These are phyloP conservation scores for Hyposoter dolosus DNA, from an alignment of 2,888 invertebrate species.

Conservation along the genomic window DNA sequence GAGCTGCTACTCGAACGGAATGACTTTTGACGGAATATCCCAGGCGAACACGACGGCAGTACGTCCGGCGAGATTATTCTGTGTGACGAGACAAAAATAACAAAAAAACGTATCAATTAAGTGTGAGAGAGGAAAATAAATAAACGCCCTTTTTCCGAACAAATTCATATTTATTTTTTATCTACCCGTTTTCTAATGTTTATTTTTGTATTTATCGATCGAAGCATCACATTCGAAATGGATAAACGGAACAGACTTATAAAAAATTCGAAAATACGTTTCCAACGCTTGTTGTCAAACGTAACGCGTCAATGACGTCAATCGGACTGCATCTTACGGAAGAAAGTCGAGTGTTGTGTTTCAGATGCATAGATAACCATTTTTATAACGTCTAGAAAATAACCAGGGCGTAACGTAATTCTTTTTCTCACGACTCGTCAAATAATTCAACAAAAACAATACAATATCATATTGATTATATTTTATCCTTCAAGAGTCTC, in stretches of 20 bases:
- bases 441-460: no score
- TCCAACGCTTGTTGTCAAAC: constrained; percentile 11
- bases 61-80: constrained; percentile 88
- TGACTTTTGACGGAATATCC: constrained; percentile 87
- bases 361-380: neutral
- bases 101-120: constrained; percentile 3
- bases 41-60: constrained; percentile 87
- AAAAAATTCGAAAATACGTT: neutral
- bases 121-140: constrained; percentile 13
- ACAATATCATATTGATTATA: no score
- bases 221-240: neutral
- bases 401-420: neutral
- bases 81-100: constrained; percentile 54
- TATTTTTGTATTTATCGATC: neutral
- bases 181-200: neutral
- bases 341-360: constrained; percentile 26
- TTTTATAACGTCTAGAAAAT: neutral
- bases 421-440: neutral
- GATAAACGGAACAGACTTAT: neutral
- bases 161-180: neutral
- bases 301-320: constrained; percentile 39
- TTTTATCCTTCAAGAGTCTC: neutral
- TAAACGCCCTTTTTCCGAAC: neutral
- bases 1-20: constrained; percentile 74
- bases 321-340: constrained; percentile 18